Evolutionary conservation across 2,113 vertebrate genomes (phyloP).

Genomic region (Corythoichthys intestinalis): DNA sequence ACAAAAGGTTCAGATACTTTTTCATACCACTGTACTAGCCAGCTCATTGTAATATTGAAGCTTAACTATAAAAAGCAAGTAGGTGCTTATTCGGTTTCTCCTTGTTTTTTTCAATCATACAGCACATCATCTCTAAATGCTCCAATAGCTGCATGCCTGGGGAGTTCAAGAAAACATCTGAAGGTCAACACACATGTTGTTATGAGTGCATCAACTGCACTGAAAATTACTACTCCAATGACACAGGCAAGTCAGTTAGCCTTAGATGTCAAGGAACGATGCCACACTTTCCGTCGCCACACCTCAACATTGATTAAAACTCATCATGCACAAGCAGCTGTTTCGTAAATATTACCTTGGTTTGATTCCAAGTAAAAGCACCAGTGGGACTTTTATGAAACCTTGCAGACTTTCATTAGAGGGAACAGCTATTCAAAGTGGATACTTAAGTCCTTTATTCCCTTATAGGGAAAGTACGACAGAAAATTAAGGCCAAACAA

Average conservation of each 20-base stretch:
- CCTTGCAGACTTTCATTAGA: too few species aligned
- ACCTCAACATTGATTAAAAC: neutral
- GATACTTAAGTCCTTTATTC: too few species aligned
- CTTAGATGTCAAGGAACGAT: neutral
- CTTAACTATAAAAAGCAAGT: too few species aligned
- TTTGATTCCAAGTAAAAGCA: neutral
- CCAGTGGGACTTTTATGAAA: neutral
- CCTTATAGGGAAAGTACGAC: too few species aligned
- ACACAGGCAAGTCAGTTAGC: conserved; percentile 64
- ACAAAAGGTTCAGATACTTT: too few species aligned
- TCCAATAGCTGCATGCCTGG: conserved; percentile 80
- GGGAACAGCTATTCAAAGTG: too few species aligned
- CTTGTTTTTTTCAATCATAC: conserved; percentile 6
- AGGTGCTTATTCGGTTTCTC: too few species aligned
- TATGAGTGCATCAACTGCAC: conserved; percentile 83
- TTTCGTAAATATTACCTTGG: neutral
- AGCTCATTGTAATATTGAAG: too few species aligned
- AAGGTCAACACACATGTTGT: conserved; percentile 83
- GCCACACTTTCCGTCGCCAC: neutral
- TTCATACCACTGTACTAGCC: too few species aligned
- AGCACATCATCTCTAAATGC: conserved; percentile 80
- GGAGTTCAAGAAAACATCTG: conserved; percentile 80
- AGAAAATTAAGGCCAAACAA: too few species aligned
- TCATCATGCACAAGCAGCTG: neutral
- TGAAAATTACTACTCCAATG: conserved; percentile 81